Conservation (phyloP, 2,888 invertebrate genomes). For the Dinocampus coccinellae region DNA sequence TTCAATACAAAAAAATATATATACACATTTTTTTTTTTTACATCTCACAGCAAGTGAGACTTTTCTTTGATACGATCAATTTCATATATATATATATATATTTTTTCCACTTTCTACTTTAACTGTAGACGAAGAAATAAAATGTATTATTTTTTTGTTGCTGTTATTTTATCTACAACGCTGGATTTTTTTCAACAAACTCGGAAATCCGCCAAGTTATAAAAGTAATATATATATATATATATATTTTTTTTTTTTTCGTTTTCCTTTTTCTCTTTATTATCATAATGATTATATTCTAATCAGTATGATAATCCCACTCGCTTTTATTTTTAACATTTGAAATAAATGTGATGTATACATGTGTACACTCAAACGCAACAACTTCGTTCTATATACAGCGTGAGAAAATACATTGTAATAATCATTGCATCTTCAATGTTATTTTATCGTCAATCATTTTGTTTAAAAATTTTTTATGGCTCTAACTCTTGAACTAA, state of each 20-base stretch:
- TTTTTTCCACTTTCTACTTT: neutral
- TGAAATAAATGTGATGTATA: too few species aligned
- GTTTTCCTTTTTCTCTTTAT: neutral
- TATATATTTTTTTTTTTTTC: neutral
- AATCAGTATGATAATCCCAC: conserved; percentile 14
- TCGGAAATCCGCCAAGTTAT: conserved; percentile 50
- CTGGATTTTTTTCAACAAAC: conserved; percentile 48
- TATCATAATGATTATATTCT: conserved; percentile 8
- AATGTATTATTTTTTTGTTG: neutral
- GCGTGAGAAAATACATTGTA: neutral
- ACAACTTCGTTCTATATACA: neutral
- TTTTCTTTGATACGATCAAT: neutral
- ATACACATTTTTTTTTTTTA: neutral
- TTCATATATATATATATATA: neutral
- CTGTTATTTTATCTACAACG: neutral
- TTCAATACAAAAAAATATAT: neutral
- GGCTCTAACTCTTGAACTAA: neutral
- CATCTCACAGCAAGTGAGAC: conserved; percentile 1
- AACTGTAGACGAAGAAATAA: neutral
- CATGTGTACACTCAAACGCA: neutral
- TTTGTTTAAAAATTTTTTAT: neutral
- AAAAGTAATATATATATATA: conserved; percentile 38
- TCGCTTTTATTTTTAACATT: neutral
- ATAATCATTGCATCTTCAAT: neutral
- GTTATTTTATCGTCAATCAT: conserved; percentile 1